Conservation (phyloP, 2,113 vertebrate species). For the Columbina picui region DNA sequence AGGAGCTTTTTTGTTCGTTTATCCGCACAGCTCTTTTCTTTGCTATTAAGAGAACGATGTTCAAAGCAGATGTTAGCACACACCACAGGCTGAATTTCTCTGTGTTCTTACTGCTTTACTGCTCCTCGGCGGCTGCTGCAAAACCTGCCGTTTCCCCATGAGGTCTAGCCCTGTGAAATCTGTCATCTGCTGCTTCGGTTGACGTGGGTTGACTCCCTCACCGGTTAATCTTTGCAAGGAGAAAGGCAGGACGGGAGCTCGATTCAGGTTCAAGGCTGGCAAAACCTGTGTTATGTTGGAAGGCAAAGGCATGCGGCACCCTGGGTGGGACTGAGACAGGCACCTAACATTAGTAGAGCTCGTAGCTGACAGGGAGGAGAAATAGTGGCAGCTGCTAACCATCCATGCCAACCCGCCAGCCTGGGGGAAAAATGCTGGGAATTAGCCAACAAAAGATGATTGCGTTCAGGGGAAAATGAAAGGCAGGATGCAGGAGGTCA, state of each 20-base stretch:
- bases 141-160: slow-evolving; percentile 18
- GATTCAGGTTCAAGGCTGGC: slow-evolving; percentile 41
- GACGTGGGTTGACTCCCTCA: neutral
- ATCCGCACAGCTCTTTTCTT: neutral
- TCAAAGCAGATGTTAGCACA: neutral
- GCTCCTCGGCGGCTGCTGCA: neutral
- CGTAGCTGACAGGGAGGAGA: slow-evolving; percentile 69
- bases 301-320: slow-evolving; percentile 46
- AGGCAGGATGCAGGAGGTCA: slow-evolving; percentile 65
- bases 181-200: slow-evolving; percentile 14
- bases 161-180: slow-evolving; percentile 10
- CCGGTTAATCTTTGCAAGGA: neutral
- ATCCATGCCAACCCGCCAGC: slow-evolving; percentile 57
- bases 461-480: slow-evolving; percentile 67
- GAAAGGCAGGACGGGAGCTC: slow-evolving; percentile 21
- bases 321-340: slow-evolving; percentile 73
- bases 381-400: slow-evolving; percentile 75
- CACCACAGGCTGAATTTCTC: neutral
- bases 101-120: neutral
- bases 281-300: slow-evolving; percentile 49
- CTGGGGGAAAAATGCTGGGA: slow-evolving; percentile 51
- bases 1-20: neutral
- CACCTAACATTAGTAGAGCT: slow-evolving; percentile 59
- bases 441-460: slow-evolving; percentile 67
- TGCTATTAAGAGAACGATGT: neutral